Evolutionary conservation across 2,888 invertebrate species (phyloP).

Genomic region (Bombylius major): DNA sequence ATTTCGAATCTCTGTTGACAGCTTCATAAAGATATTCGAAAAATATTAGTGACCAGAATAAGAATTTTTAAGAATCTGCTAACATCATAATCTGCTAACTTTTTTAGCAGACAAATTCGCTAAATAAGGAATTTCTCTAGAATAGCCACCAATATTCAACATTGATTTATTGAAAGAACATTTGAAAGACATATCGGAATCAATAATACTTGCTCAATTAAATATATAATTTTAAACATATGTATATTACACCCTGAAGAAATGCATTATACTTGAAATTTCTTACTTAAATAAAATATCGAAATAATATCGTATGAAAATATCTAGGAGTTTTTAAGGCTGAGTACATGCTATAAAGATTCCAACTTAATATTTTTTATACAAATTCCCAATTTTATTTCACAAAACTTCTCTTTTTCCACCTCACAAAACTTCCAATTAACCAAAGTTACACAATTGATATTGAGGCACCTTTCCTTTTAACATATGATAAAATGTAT

Average conservation of each 20-base stretch:
- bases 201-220: slow-evolving; percentile 5
- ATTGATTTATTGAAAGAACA: slow-evolving; percentile 6
- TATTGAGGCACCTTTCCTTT: not conserved
- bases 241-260: slow-evolving; percentile 4
- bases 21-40: too few species aligned
- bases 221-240: slow-evolving; percentile 6
- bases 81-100: too few species aligned
- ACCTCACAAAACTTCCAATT: slow-evolving; percentile 1
- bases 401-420: slow-evolving; percentile 2
- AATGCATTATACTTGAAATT: not conserved
- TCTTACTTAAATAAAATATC: slow-evolving; percentile 2
- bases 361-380: slow-evolving; percentile 3
- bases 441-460: not conserved
- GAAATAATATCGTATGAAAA: slow-evolving; percentile 2
- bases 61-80: too few species aligned
- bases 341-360: not conserved
- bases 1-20: too few species aligned
- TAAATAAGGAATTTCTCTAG: too few species aligned
- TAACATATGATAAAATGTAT: not conserved
- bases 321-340: not conserved
- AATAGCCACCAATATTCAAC: too few species aligned
- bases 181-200: slow-evolving; percentile 5
- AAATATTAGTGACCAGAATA: too few species aligned
- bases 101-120: too few species aligned
- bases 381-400: not conserved